A percentile compares a stretch with the other conserved stretches of the same genome.
phyloP scores from a whole-genome alignment of 2,797 vertebrate species.

The Sebastes matsubarae region DNA sequence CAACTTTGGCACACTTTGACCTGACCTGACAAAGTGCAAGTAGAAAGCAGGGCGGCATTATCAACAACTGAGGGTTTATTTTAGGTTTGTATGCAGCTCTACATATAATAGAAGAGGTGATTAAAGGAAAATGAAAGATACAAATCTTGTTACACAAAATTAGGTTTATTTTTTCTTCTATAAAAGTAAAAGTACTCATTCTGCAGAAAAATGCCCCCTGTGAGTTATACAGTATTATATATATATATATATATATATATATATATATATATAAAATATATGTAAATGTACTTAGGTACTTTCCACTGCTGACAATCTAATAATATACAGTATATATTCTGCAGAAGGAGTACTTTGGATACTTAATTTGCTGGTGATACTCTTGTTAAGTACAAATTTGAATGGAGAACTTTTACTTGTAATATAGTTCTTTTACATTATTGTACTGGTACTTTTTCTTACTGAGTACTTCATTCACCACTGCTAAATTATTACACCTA shows the following conservation, averaged over 20 bases:
- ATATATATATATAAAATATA: not conserved
- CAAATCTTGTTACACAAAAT: not conserved
- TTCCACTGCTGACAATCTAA: not conserved
- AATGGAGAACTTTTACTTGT: not conserved
- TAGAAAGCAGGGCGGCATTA: not conserved
- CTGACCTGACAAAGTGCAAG: not conserved
- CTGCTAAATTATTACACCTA: not conserved
- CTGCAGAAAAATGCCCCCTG: not conserved
- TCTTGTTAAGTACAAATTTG: not conserved
- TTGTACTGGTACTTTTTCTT: not conserved
- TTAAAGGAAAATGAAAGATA: not conserved
- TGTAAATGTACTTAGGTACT: not conserved
- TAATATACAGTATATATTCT: not conserved
- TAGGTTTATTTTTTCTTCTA: not conserved
- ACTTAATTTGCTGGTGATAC: not conserved
- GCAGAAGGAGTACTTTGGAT: not conserved
- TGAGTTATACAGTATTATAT: no score
- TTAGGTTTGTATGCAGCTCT: not conserved
- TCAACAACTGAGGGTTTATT: not conserved
- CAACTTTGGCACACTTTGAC: not conserved
- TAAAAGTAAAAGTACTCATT: not conserved
- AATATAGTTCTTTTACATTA: not conserved
- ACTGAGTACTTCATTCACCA: not conserved
- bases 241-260: no score
- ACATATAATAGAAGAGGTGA: not conserved